phyloP scores from a whole-genome alignment of 1,140 invertebrate genomes.

The Halyomorpha halys region DNA sequence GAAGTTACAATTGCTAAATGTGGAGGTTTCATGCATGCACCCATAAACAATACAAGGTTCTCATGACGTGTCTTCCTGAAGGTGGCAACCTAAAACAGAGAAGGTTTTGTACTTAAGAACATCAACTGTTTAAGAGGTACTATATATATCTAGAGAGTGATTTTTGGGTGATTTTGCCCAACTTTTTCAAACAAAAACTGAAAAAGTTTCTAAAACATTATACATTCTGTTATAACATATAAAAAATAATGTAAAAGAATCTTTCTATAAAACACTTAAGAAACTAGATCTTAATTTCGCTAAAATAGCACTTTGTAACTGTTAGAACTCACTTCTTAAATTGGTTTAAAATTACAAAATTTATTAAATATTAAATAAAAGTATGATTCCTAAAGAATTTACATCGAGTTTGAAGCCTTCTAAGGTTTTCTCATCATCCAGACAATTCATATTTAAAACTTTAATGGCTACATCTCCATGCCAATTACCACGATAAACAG shows the following conservation, averaged over 20 bases:
- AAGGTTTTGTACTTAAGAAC: not conserved
- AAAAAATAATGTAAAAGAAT: too few relatives aligned
- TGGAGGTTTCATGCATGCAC: slow-evolving; percentile 96
- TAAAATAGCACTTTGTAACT: too few relatives aligned
- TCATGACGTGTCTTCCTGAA: slow-evolving; percentile 97
- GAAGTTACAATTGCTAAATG: slow-evolving; percentile 95
- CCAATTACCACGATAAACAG: slow-evolving; percentile 91
- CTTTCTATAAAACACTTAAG: too few relatives aligned
- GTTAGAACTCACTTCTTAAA: too few relatives aligned
- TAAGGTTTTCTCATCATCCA: slow-evolving; percentile 81
- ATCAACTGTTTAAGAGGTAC: too few relatives aligned
- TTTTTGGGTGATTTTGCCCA: too few relatives aligned
- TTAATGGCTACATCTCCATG: slow-evolving; percentile 99
- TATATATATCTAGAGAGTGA: too few relatives aligned
- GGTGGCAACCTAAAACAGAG: slow-evolving; percentile 62
- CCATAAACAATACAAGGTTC: slow-evolving; percentile 98
- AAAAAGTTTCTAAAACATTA: too few relatives aligned
- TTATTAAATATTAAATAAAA: slow-evolving; percentile 19
- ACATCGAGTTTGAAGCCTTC: slow-evolving; percentile 92
- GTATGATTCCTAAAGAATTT: slow-evolving; percentile 19
- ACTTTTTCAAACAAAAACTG: too few relatives aligned
- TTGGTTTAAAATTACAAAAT: too few relatives aligned
- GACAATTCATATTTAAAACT: slow-evolving; percentile 85
- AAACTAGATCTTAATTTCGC: too few relatives aligned
- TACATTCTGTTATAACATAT: too few relatives aligned